Conservation (phyloP, 2,797 vertebrate genomes). For the Brachyrhaphis roseni region DNA sequence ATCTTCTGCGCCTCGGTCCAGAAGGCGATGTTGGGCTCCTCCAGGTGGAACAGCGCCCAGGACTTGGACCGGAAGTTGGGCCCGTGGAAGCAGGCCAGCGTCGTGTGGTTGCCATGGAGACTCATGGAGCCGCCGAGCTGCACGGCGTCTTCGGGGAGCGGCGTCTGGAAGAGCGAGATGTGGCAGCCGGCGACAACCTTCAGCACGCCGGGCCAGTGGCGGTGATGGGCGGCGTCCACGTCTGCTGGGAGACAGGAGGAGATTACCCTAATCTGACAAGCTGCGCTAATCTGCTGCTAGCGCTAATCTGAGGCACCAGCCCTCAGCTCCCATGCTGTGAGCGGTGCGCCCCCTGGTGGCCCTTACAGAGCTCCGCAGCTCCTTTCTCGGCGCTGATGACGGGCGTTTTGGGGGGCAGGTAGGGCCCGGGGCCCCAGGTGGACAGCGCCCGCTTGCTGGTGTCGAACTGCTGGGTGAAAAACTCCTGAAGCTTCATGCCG, state of each 20-base stretch:
- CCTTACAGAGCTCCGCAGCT: conserved; percentile 89
- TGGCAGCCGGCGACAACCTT: conserved; percentile 97
- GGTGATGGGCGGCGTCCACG: conserved; percentile 95
- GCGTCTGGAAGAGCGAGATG: conserved; percentile 97
- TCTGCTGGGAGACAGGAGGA: conserved; percentile 72
- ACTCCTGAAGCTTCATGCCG: conserved; percentile 99
- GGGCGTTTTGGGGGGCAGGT: conserved; percentile 91
- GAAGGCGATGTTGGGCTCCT: conserved; percentile 99
- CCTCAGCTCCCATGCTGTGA: too few relatives aligned
- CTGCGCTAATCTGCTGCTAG: too few relatives aligned
- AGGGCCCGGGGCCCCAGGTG: conserved; percentile 97
- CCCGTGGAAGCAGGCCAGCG: conserved; percentile 96
- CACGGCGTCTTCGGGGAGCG: conserved; percentile 94
- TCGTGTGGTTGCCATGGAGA: conserved; percentile 98
- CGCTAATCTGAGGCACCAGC: too few relatives aligned
- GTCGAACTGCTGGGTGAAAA: conserved; percentile 99
- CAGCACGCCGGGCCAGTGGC: conserved; percentile 96
- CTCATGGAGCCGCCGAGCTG: conserved; percentile 98
- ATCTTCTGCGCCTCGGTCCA: conserved; percentile 99
- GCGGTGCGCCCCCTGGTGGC: neutral
- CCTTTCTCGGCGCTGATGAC: conserved; percentile 88
- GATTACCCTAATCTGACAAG: neutral
- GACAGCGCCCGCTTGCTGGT: conserved; percentile 98
- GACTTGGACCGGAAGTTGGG: conserved; percentile 99
- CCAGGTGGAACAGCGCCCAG: conserved; percentile 97